A percentile compares a stretch with the other conserved stretches of the same genome.
Conservation (phyloP, 2,797 vertebrate species). For the Eulemur mongoz region DNA sequence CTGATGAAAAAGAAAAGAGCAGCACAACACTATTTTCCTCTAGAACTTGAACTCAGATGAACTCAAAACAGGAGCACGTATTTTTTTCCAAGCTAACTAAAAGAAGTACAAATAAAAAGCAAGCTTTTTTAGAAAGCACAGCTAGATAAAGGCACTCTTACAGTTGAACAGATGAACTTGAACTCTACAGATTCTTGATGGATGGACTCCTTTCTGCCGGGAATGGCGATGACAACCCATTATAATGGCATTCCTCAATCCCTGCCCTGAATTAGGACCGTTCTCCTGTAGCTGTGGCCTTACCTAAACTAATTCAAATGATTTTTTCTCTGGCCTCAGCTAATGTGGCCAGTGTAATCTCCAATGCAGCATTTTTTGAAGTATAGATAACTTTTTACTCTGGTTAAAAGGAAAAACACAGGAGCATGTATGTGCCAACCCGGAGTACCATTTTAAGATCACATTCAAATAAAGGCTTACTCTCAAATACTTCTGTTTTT, state of each 20-base stretch:
- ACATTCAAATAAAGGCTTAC: neutral
- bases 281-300: neutral
- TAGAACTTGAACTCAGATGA: constrained; percentile 55
- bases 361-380: neutral
- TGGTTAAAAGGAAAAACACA: neutral
- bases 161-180: constrained; percentile 35
- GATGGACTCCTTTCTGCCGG: neutral
- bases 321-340: neutral
- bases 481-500: neutral
- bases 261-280: neutral
- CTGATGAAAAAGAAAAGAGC: neutral
- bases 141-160: constrained; percentile 11
- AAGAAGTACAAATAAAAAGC: neutral
- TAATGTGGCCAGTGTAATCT: neutral
- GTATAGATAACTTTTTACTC: neutral
- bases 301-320: neutral
- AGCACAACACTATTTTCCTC: constrained; percentile 29
- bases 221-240: neutral
- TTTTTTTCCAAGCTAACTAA: neutral
- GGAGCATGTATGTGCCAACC: neutral
- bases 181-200: neutral
- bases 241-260: neutral
- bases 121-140: constrained; percentile 24
- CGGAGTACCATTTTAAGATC: neutral
- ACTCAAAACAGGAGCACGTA: constrained; percentile 15